Conservation (phyloP, 1,140 invertebrate species). For the Cheumatopsyche charites region DNA sequence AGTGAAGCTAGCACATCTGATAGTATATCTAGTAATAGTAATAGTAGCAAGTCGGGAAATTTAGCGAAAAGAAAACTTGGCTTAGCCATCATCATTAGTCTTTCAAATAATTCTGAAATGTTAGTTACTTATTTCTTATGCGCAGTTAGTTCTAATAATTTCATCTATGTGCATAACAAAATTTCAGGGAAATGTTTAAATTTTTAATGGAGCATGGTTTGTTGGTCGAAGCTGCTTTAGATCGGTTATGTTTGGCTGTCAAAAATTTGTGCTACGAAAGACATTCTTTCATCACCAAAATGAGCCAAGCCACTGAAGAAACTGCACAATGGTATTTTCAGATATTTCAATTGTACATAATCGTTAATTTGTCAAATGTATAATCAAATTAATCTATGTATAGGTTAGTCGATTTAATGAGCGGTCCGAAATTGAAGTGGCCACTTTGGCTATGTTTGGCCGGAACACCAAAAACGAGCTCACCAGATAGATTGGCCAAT, state of each 20-base stretch:
- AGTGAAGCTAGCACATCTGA: constrained; percentile 56
- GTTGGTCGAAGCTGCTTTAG: constrained; percentile 78
- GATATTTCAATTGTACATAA: not conserved
- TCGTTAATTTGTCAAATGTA: constrained; percentile 2
- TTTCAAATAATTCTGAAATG: constrained; percentile 58
- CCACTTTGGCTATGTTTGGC: constrained; percentile 74
- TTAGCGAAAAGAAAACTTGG: constrained; percentile 62
- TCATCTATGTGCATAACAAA: too few relatives aligned
- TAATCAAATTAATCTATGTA: constrained; percentile 30
- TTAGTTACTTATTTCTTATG: constrained; percentile 51
- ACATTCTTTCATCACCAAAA: constrained; percentile 61
- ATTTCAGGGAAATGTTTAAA: constrained; percentile 63
- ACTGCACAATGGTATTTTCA: constrained; percentile 54
- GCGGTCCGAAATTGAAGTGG: constrained; percentile 66
- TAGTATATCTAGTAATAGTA: constrained; percentile 50
- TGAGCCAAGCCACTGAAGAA: constrained; percentile 53
- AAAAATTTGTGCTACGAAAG: constrained; percentile 64
- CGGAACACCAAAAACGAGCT: constrained; percentile 54
- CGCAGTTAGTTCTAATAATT: too few relatives aligned
- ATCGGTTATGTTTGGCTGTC: constrained; percentile 70
- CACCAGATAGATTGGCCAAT: constrained; percentile 60
- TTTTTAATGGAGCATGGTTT: constrained; percentile 83
- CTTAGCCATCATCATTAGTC: constrained; percentile 62
- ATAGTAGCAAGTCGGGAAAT: constrained; percentile 50
- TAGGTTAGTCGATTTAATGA: constrained; percentile 72